phyloP scores from a whole-genome alignment of 2,888 invertebrate species.

The Tachina lurida region DNA sequence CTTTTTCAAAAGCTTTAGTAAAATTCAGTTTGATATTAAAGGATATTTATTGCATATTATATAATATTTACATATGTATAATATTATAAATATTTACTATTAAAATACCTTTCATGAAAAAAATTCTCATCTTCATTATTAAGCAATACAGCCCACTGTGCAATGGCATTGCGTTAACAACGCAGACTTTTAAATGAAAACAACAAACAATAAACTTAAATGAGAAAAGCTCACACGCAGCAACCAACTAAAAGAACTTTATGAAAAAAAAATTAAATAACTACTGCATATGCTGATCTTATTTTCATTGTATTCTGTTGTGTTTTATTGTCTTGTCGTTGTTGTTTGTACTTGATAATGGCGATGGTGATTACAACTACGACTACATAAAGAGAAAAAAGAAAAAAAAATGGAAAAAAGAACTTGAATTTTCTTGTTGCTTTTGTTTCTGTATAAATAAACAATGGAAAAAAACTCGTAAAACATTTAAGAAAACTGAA shows the following conservation, averaged over 20 bases:
- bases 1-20: too few species aligned
- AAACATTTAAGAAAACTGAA: not conserved
- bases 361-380: conserved; percentile 18
- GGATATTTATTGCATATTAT: too few species aligned
- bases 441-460: conserved; percentile 28
- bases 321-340: not conserved
- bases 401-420: too few species aligned
- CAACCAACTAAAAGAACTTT: not conserved
- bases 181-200: conserved; percentile 4
- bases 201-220: conserved; percentile 22
- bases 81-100: too few species aligned
- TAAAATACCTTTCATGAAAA: too few species aligned
- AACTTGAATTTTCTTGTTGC: not conserved
- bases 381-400: not conserved
- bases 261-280: not conserved
- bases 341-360: conserved; percentile 34
- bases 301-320: conserved; percentile 11
- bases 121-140: too few species aligned
- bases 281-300: conserved; percentile 36
- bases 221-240: not conserved
- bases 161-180: too few species aligned
- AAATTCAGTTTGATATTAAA: too few species aligned
- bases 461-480: conserved; percentile 24
- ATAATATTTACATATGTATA: too few species aligned
- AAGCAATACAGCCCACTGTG: too few species aligned